Evolutionary conservation across 2,888 invertebrate genomes (phyloP).

Genomic region (Apodemia hepburni): DNA sequence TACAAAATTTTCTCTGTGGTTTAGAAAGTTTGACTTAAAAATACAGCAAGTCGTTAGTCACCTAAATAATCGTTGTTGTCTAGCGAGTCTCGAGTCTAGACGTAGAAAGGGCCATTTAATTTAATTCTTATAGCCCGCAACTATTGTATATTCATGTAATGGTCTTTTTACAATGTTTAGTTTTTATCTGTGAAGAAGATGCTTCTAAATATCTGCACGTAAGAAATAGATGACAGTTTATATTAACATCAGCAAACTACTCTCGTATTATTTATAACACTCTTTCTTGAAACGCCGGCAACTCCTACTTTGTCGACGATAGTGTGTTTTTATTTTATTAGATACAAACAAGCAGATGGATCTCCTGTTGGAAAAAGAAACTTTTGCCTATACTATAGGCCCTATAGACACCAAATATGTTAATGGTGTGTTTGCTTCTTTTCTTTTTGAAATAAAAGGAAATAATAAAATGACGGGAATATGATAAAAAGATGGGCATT

Average conservation of each 20-base stretch:
- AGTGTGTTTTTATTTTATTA: too few relatives aligned
- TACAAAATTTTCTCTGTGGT: slow-evolving; percentile 5
- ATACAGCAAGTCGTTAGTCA: slow-evolving; percentile 15
- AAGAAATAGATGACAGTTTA: neutral
- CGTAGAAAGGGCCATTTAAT: slow-evolving; percentile 13
- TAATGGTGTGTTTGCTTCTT: too few relatives aligned
- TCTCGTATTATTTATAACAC: too few relatives aligned
- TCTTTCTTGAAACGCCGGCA: too few relatives aligned
- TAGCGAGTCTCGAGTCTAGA: slow-evolving; percentile 14
- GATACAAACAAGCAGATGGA: too few relatives aligned
- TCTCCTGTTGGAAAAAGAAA: too few relatives aligned
- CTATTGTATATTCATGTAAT: neutral
- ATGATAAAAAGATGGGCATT: too few relatives aligned
- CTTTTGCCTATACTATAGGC: too few relatives aligned
- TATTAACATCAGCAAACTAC: neutral
- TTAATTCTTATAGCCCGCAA: slow-evolving; percentile 5
- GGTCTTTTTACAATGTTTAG: neutral
- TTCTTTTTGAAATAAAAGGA: too few relatives aligned
- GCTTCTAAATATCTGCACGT: neutral
- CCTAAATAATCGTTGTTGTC: slow-evolving; percentile 16
- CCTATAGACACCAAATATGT: too few relatives aligned
- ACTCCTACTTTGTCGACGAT: too few relatives aligned
- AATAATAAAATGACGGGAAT: too few relatives aligned
- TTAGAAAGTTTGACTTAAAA: slow-evolving; percentile 9
- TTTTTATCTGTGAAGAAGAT: slow-evolving; percentile 1